A percentile compares a stretch with the other conserved stretches of the same genome.
Conservation (phyloP, 2,888 invertebrate genomes). For the Drosophila anomelani region DNA sequence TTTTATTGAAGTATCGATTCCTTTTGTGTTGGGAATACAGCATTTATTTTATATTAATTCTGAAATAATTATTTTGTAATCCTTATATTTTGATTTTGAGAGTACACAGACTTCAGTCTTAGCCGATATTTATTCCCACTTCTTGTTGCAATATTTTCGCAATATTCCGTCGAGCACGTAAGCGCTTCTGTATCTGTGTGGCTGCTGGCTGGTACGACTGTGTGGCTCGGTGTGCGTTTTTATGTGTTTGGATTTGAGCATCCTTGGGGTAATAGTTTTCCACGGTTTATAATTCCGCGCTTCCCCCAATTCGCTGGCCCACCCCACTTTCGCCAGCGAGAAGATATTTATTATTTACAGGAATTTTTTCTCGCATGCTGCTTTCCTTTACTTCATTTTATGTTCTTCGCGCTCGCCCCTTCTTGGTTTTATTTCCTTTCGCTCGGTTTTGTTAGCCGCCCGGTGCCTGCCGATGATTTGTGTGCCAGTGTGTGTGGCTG, state of each 20-base stretch:
- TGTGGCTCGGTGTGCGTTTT: conserved; percentile 23
- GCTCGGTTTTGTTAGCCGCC: conserved; percentile 27
- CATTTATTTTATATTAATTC: background rate
- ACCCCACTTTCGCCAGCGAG: conserved; percentile 27
- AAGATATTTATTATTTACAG: conserved; percentile 78
- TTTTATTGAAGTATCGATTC: background rate
- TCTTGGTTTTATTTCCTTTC: conserved; percentile 38
- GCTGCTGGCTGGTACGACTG: conserved; percentile 20
- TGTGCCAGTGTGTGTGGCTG: conserved; percentile 75
- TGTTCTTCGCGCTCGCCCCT: conserved; percentile 21
- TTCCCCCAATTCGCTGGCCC: conserved; percentile 51
- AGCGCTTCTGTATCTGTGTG: conserved; percentile 59
- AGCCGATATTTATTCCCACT: conserved; percentile 25
- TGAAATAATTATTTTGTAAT: background rate
- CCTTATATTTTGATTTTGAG: background rate
- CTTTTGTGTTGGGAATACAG: too few relatives aligned
- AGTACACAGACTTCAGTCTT: conserved; percentile 34
- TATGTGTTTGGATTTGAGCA: conserved; percentile 74
- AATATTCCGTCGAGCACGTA: conserved; percentile 73
- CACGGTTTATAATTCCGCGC: conserved; percentile 79
- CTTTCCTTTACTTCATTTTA: conserved; percentile 37
- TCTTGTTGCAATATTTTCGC: conserved; percentile 71
- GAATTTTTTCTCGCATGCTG: conserved; percentile 61
- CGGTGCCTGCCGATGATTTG: conserved; percentile 77
- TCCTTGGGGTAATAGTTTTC: conserved; percentile 80